phyloP scores from a whole-genome alignment of 2,113 vertebrate genomes.

The Piaya cayana region DNA sequence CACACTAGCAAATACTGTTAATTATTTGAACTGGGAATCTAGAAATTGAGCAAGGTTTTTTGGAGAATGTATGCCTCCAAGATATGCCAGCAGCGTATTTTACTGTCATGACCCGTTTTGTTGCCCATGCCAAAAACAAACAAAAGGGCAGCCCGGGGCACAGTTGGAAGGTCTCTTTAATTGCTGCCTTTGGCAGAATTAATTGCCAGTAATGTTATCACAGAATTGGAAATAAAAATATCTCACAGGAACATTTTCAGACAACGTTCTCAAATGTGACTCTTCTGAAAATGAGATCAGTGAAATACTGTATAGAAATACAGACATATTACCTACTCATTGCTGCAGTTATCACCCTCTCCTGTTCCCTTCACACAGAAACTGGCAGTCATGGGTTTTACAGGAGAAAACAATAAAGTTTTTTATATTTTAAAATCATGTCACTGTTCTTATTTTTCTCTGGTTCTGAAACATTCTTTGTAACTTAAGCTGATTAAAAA shows the following conservation, averaged over 20 bases:
- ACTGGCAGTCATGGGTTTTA: not conserved
- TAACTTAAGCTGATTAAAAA: not conserved
- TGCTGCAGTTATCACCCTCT: not conserved
- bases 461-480: not conserved
- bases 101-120: constrained; percentile 18
- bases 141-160: not conserved
- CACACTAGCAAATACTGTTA: not conserved
- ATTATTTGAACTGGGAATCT: not conserved
- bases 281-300: not conserved
- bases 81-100: constrained; percentile 7
- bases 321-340: not conserved
- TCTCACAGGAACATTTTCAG: constrained; percentile 7
- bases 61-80: not conserved
- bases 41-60: not conserved
- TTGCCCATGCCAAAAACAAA: constrained; percentile 41
- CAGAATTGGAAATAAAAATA: constrained; percentile 25
- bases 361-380: not conserved
- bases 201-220: constrained; percentile 19
- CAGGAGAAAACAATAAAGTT: not conserved
- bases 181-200: constrained; percentile 23
- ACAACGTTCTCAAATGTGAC: not conserved
- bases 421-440: not conserved
- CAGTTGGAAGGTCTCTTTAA: constrained; percentile 19
- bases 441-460: not conserved
- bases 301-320: not conserved